Base-by-base conservation (phyloP, 2,113 vertebrate species). In the Sceloporus undulatus region DNA sequence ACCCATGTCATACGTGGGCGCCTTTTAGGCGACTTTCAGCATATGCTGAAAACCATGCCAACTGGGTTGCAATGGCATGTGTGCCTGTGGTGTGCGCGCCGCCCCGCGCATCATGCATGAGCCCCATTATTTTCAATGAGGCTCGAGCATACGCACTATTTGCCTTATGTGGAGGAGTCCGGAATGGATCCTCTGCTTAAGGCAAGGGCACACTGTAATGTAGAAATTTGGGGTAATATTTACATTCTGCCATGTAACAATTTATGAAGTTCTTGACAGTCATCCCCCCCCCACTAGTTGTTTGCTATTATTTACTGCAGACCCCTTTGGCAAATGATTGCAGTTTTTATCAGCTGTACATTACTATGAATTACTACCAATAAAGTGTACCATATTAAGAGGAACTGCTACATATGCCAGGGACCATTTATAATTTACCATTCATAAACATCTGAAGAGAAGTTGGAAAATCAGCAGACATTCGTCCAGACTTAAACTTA, bases 401-500 rank as follows among this genome's bases (percentile, higher is more conserved):
- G 14, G 62, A 65, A 70, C 18, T 29, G n/a, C 56, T 34, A n/a
- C 86, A 90, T 86, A 76, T 82, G 3, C 73, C 84, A 75, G 48
- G n/a, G 48, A 94, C 89, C 21, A 84, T 79, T 79, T 9, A 87
- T 71, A 25, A 91, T 97, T 97, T 96, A 98, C 97, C 93, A 48
- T 97, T 95, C 85, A 56, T 79, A 42, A 93, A 88, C 70, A 91
- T 86, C 75, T 95, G 94, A 91, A 93, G 73, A 74, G 91, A 92
- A 87, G 4, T 68, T 2, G 93, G 94, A 16, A 75, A 90, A 42
- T 95, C 96, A 77, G 93, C 75, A 40, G 94, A 68, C 0, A 89
- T 90, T 81, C 92, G 92, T 38, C 92, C 87, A 86, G 94, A 71
- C 86, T 92, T 97, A 66, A 18, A 92, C 94, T 92, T 97, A 78